Evolutionary conservation across 2,797 vertebrate genomes (phyloP).

Genomic region (Poecilia velifera): DNA sequence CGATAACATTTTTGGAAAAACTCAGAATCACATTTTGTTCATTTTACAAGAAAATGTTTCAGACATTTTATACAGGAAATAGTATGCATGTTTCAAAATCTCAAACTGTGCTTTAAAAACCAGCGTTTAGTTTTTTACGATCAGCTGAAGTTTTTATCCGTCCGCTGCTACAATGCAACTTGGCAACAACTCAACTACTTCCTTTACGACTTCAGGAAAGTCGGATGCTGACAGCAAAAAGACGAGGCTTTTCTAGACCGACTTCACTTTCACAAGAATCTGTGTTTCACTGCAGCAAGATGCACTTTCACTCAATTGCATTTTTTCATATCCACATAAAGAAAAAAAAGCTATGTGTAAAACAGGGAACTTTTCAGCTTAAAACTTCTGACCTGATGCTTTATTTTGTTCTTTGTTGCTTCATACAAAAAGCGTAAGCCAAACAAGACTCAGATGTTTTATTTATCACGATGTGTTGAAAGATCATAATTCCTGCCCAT

Average conservation of each 20-base stretch:
- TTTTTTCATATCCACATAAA: neutral
- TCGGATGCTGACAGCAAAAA: neutral
- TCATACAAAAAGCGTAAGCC: neutral
- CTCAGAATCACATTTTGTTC: neutral
- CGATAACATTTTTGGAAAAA: neutral
- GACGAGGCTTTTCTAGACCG: neutral
- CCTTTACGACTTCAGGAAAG: neutral
- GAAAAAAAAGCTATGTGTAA: no score
- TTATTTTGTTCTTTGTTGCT: neutral
- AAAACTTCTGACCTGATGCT: neutral
- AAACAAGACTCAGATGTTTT: neutral
- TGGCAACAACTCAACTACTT: neutral
- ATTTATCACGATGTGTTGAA: neutral
- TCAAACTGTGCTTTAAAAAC: neutral
- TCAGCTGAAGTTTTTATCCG: neutral
- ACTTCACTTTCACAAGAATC: neutral
- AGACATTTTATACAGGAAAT: neutral
- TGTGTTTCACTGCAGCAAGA: neutral
- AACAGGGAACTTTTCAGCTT: neutral
- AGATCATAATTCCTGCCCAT: neutral
- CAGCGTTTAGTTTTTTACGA: neutral
- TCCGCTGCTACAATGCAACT: neutral
- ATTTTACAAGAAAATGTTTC: neutral
- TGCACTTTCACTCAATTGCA: neutral
- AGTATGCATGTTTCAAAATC: neutral